Evolutionary conservation across 2,113 vertebrate species (phyloP), one percentile per base, ranked within the genome.

Genomic region (Trogon melanurus): DNA sequence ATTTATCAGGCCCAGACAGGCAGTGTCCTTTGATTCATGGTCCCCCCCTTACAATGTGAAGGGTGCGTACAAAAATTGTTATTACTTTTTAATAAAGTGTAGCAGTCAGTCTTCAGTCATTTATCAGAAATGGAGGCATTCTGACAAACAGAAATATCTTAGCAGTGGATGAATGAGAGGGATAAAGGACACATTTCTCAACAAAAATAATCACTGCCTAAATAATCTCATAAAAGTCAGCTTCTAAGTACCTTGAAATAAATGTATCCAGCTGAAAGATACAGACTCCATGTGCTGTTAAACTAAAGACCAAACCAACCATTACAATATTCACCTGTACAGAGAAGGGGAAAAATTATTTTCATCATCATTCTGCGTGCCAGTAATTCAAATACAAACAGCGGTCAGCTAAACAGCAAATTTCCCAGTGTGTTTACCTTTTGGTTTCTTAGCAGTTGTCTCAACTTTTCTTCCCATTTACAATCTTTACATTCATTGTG

Each of bases 71-170:
- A 99, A 99, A 99, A 99, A 99, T 99, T 99, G 98, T 99, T 99
- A 99, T 99, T 99, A 99, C 99, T 99, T 99, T 99, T 99, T 99
- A 99, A 99, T 99, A 99, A 99, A 99, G 99, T 99, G 99, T 99
- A 99, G 98, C 98, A 98, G 98, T 99, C 99, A 98, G 98, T 99
- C 98, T 99, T 99, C 98, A 98, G 98, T 99, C 99, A 99, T 99
- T 99, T 98, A 99, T 99, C 99, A 99, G 98, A 95, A 93, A 96
- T 92, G 90, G 97, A 98, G 97, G 97, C 98, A 97, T 97, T 97
- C 98, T 98, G 98, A 98, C 98, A 98, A 98, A 98, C 98, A 98
- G 98, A 98, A 98, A 98, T 98, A 98, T 98, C 98, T 98, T 95
- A 95, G 96, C 96, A 34, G 94, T 95, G 98, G 97, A 98, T 98